Percentiles rank a stretch among this genome's conserved stretches.
phyloP scores from a whole-genome alignment of 2,113 vertebrate genomes.

The Colistium nudipinnis region DNA sequence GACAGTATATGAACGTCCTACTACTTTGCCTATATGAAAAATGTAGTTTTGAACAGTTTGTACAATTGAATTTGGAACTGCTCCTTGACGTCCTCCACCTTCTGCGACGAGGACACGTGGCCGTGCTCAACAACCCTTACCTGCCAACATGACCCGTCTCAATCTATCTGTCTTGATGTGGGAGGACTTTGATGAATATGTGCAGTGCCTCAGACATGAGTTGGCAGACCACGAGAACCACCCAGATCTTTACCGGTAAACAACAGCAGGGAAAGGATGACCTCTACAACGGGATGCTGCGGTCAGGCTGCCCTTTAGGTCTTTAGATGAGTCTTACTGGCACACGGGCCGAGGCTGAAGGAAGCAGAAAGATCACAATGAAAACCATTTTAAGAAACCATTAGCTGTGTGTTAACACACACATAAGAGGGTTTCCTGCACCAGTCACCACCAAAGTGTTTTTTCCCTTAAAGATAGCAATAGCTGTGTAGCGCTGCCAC shows the following conservation, averaged over 20 bases:
- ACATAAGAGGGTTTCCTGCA: neutral
- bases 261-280: slow-evolving; percentile 7
- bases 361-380: neutral
- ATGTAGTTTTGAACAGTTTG: neutral
- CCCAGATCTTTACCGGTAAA: slow-evolving; percentile 19
- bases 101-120: slow-evolving; percentile 10
- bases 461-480: neutral
- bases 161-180: slow-evolving; percentile 26
- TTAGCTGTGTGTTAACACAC: neutral
- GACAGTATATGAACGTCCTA: neutral
- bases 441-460: neutral
- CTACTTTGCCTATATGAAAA: neutral
- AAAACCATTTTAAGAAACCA: neutral
- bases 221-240: slow-evolving; percentile 12
- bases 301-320: neutral
- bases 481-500: neutral
- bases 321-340: neutral
- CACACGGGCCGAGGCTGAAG: neutral
- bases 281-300: slow-evolving; percentile 2
- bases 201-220: slow-evolving; percentile 4
- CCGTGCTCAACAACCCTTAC: neutral
- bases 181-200: slow-evolving; percentile 59
- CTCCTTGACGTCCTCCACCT: neutral
- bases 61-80: neutral
- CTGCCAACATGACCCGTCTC: slow-evolving; percentile 38